Conservation (phyloP, 2,797 vertebrate genomes). For the Brotula barbata region DNA sequence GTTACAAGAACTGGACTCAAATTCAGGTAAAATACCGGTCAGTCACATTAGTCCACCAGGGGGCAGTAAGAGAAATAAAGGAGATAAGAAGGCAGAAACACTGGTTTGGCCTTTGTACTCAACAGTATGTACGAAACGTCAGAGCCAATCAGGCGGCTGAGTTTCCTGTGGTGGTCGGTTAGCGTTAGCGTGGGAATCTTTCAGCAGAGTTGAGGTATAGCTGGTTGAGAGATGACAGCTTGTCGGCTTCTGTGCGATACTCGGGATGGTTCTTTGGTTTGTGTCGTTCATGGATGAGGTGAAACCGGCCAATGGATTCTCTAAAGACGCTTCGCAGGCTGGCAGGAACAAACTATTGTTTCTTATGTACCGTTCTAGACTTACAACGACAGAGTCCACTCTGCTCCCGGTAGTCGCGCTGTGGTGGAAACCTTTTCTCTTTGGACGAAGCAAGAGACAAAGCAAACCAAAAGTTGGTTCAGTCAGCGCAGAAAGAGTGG, state of each 20-base stretch:
- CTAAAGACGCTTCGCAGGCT: not conserved
- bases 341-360: too few relatives aligned
- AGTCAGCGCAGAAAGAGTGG: too few relatives aligned
- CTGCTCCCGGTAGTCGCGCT: too few relatives aligned
- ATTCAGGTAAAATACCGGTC: constrained; percentile 1
- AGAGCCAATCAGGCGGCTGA: constrained; percentile 81
- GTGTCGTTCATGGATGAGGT: not conserved
- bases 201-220: constrained; percentile 89
- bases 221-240: constrained; percentile 85
- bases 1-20: too few relatives aligned
- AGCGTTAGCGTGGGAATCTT: constrained; percentile 85
- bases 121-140: constrained; percentile 76
- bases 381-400: too few relatives aligned
- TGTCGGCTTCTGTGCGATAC: not conserved
- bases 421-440: too few relatives aligned
- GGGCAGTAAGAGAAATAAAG: constrained; percentile 64
- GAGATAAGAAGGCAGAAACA: constrained; percentile 79
- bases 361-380: too few relatives aligned
- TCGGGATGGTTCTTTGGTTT: constrained; percentile 9
- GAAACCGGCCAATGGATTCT: not conserved
- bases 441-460: too few relatives aligned
- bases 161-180: constrained; percentile 78
- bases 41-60: constrained; percentile 44
- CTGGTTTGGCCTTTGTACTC: constrained; percentile 82
- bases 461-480: too few relatives aligned